phyloP scores from a whole-genome alignment of 2,797 vertebrate species.

The Harpagifer antarcticus region DNA sequence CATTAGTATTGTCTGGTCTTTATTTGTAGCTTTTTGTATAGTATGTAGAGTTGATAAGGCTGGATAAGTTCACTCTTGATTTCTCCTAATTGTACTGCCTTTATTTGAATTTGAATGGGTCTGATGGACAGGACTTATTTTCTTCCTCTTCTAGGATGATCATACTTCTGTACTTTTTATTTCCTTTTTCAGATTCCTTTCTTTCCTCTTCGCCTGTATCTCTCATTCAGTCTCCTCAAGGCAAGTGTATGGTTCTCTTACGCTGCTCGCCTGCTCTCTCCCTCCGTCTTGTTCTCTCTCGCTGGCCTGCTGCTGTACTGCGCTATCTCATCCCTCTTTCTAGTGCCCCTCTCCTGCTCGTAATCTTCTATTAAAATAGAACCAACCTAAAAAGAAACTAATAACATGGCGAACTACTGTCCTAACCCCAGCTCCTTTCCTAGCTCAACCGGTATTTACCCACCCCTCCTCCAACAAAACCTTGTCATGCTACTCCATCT shows the following conservation, averaged over 20 bases:
- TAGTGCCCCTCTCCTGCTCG: slow-evolving; percentile 82
- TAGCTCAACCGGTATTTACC: slow-evolving; percentile 18
- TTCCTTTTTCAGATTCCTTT: slow-evolving; percentile 95
- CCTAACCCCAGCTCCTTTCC: slow-evolving; percentile 14
- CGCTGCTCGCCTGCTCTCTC: slow-evolving; percentile 81
- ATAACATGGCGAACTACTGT: background rate
- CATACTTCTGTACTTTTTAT: slow-evolving; percentile 83
- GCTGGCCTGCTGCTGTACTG: slow-evolving; percentile 80
- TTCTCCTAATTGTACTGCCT: slow-evolving; percentile 47
- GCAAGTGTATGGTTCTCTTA: slow-evolving; percentile 92
- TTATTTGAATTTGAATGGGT: slow-evolving; percentile 37
- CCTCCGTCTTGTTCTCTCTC: slow-evolving; percentile 68
- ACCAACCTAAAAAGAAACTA: slow-evolving; percentile 24
- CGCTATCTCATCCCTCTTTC: slow-evolving; percentile 79
- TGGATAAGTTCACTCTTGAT: slow-evolving; percentile 50
- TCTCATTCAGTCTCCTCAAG: slow-evolving; percentile 97
- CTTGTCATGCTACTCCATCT: slow-evolving; percentile 38
- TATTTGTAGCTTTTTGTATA: slow-evolving; percentile 23
- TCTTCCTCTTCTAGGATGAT: slow-evolving; percentile 74
- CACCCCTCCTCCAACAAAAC: slow-evolving; percentile 25
- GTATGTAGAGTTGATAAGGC: slow-evolving; percentile 63
- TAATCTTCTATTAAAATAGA: slow-evolving; percentile 47
- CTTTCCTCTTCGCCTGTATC: slow-evolving; percentile 95
- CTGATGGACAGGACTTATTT: slow-evolving; percentile 51
- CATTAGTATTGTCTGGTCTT: slow-evolving; percentile 13